Base-by-base conservation (phyloP, 2,113 vertebrate species). In the Recurvirostra avosetta region DNA sequence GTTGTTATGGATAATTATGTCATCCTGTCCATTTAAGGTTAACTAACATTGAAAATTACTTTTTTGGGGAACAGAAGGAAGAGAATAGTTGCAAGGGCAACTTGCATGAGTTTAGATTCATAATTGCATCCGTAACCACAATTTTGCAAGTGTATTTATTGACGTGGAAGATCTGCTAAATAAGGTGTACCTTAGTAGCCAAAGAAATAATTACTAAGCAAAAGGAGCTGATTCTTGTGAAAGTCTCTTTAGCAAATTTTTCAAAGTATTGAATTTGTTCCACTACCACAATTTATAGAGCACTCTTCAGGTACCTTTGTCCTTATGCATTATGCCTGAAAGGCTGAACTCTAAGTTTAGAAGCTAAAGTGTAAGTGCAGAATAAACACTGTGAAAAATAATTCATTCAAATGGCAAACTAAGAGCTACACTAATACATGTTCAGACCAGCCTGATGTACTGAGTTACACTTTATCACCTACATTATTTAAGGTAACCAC, bases 101-200 rank as follows among this genome's bases (percentile, higher is more conserved):
- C 26, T 36, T 65, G 25, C 13, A 43, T 25, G 9, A 36, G 6
- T 55, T 94, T 66, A 76, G 11, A 8, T 38, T 66, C n/a, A 15
- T 30, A 59, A 72, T 5, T 34, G n/a, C 38, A 82, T 45, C 32
- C 23, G n/a, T n/a, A 67, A 55, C 6, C n/a, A 78, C 23, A 62
- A 7, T 45, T 72, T 85, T 66, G 20, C 20, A 47, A 79, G 26
- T 50, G 6, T 12, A 43, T 50, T 87, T 43, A 29, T 23, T 49
- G 9, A 50, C 6, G 8, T 71, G 32, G 25, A 72, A 79, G 47
- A 8, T 19, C 15, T 53, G 3, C 5, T 40, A 66, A 56, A 59
- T 19, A 61, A 27, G 2, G 6, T 43, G 3, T 22, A 15, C 6
- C 18, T 49, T 32, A 40, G 22, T 3, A 72, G 20, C 0, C 6